Evolutionary conservation across 2,113 vertebrate genomes (phyloP), one percentile per base, ranked within the genome.

Genomic region (Neodon shergylaensis): DNA sequence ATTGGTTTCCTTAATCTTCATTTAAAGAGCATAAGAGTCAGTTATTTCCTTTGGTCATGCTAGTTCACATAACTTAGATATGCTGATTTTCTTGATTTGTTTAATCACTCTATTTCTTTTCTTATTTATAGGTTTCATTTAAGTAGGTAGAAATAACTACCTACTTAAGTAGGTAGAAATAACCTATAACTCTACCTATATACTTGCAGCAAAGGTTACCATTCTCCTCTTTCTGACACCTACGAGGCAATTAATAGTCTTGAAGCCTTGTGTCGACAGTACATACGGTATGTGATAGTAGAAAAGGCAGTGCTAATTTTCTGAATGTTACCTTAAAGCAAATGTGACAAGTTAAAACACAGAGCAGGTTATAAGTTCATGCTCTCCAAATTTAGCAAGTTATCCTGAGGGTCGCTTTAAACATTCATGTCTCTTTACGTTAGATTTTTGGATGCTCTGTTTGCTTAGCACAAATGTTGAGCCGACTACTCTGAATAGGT

Each of bases 321-420:
- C 78, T 88, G 21, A 91, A 87, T 78, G 92, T 89, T 94, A 42
- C 65, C 49, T 90, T 36, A 90, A 94, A 97, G 79, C 9, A 74
- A 90, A 95, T 70, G 39, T 95, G 96, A 96, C 95, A 95, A 92
- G 33, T 58, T 86, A 94, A 77, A 95, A 91, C n/a, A 72, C 24
- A 58, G 33, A 61, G 90, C 19, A 68, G 26, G 28, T 81, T 91
- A 49, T 19, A 94, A 94, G 82, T 95, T 94, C 36, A 95, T 73
- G 21, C 16, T 49, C 7, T 94, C 91, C 73, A 95, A 90, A 94
- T 92, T 94, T 95, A 95, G 88, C 92, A 92, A 82, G 16, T n/a
- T 81, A 63, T 82, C 85, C 95, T 82, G 39, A 95, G 72, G 96
- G 49, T 61, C 33, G 87, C 7, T 94, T 97, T 95, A 96, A 90